phyloP scores from a whole-genome alignment of 2,888 invertebrate species.

The Altica lythri region DNA sequence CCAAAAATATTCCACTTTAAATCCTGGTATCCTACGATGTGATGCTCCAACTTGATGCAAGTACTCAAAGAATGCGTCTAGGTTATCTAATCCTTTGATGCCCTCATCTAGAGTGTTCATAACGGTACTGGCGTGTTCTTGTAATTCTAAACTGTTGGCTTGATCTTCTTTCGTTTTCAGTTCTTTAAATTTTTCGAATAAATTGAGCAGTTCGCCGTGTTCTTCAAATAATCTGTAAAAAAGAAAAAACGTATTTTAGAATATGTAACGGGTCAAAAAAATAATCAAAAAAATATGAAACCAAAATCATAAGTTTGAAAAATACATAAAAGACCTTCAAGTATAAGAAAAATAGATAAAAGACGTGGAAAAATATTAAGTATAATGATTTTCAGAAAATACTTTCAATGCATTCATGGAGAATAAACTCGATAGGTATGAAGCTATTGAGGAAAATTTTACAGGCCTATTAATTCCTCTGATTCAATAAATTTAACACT shows the following conservation, averaged over 20 bases:
- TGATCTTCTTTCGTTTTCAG: conserved; percentile 81
- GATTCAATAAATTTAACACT: no score
- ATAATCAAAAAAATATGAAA: no score
- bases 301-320: no score
- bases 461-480: no score
- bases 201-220: conserved; percentile 74
- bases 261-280: no score
- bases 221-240: conserved; percentile 82
- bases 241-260: neutral
- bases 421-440: no score
- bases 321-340: no score
- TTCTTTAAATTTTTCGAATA: conserved; percentile 82
- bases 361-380: no score
- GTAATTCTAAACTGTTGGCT: conserved; percentile 78
- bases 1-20: conserved; percentile 88
- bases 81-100: conserved; percentile 82
- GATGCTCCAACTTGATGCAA: conserved; percentile 82
- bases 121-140: conserved; percentile 85
- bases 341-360: no score
- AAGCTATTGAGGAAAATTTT: no score
- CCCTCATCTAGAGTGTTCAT: conserved; percentile 90
- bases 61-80: conserved; percentile 82
- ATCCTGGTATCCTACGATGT: conserved; percentile 82
- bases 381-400: no score
- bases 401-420: no score